A percentile compares a stretch with the other conserved stretches of the same genome.
Conservation (phyloP, 1,140 invertebrate species). For the Dendroctonus valens region DNA sequence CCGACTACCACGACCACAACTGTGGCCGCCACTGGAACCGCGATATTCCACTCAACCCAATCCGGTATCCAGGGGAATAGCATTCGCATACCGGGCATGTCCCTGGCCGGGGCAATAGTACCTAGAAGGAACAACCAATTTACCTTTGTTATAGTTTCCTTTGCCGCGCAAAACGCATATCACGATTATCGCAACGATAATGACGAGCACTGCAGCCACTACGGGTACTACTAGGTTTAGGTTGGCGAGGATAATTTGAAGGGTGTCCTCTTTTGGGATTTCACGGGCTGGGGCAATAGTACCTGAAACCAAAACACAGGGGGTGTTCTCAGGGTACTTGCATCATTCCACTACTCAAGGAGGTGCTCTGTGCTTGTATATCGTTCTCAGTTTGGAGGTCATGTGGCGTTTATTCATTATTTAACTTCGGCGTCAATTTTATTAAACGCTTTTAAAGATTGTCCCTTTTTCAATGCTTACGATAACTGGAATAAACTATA, state of each 20-base stretch:
- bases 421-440: neutral
- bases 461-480: no score
- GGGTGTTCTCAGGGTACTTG: slow-evolving; percentile 34
- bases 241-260: slow-evolving; percentile 81
- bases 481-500: no score
- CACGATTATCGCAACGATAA: slow-evolving; percentile 88
- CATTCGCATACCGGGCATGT: slow-evolving; percentile 56
- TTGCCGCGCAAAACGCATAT: slow-evolving; percentile 84
- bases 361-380: slow-evolving; percentile 15
- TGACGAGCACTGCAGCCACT: slow-evolving; percentile 83
- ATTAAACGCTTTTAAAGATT: no score
- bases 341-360: slow-evolving; percentile 21
- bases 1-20: slow-evolving; percentile 84
- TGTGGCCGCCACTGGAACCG: slow-evolving; percentile 80
- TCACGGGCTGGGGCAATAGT: slow-evolving; percentile 89
- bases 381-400: neutral
- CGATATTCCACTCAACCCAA: slow-evolving; percentile 83
- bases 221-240: slow-evolving; percentile 93
- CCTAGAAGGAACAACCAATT: slow-evolving; percentile 57
- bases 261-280: slow-evolving; percentile 76
- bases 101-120: slow-evolving; percentile 73
- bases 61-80: slow-evolving; percentile 78
- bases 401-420: neutral
- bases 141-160: slow-evolving; percentile 81
- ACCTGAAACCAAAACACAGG: slow-evolving; percentile 70